Evolutionary conservation across 2,888 invertebrate genomes (phyloP).

Genomic region (Geophilus truncorum): DNA sequence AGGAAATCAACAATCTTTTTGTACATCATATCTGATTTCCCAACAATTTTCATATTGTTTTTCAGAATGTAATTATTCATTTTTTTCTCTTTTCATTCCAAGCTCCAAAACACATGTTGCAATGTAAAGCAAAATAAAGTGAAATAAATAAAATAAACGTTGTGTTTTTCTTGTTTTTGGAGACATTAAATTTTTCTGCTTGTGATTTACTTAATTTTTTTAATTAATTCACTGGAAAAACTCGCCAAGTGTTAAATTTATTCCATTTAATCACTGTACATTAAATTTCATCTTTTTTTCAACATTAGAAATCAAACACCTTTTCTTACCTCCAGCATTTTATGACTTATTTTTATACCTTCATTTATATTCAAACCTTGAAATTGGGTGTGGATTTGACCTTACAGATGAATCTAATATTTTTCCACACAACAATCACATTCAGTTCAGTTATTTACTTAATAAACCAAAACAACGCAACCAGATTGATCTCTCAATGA

Average conservation of each 20-base stretch:
- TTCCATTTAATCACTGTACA: too few relatives aligned
- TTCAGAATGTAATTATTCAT: background rate
- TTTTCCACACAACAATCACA: background rate
- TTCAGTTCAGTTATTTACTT: too few relatives aligned
- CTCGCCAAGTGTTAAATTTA: too few relatives aligned
- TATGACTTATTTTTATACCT: too few relatives aligned
- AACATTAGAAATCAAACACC: background rate
- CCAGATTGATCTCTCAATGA: too few relatives aligned
- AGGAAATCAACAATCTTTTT: conserved; percentile 18
- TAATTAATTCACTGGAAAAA: too few relatives aligned
- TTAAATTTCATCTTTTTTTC: background rate
- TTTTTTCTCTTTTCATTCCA: background rate
- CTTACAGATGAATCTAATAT: background rate
- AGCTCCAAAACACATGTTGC: background rate
- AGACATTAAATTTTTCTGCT: too few relatives aligned
- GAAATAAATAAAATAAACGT: too few relatives aligned
- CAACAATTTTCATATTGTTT: background rate
- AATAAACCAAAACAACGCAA: too few relatives aligned
- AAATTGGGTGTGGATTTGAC: background rate
- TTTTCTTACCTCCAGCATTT: background rate
- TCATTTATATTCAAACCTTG: background rate
- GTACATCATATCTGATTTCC: background rate
- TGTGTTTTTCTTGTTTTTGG: too few relatives aligned
- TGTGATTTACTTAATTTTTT: too few relatives aligned
- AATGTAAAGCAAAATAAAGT: background rate